phyloP scores from a whole-genome alignment of 2,888 invertebrate species.

The Trimorus sp. region DNA sequence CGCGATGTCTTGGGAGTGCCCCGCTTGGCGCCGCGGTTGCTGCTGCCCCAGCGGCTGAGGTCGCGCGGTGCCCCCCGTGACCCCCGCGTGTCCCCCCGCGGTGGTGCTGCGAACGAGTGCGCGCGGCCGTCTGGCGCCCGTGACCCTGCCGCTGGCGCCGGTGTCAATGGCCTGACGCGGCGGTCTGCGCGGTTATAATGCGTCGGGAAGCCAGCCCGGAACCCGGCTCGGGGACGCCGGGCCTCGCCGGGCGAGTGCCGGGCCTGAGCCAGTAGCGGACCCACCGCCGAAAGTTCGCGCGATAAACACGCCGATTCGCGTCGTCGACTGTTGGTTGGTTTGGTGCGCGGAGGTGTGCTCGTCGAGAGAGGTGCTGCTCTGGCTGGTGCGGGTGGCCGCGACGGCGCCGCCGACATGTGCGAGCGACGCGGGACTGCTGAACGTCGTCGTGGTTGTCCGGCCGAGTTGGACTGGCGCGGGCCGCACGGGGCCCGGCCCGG shows the following conservation, averaged over 20 bases:
- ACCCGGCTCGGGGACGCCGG: conserved; percentile 36
- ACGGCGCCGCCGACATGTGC: conserved; percentile 68
- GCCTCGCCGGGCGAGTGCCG: conserved; percentile 28
- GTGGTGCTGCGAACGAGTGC: conserved; percentile 1
- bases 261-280: conserved; percentile 43
- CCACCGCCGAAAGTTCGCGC: conserved; percentile 12
- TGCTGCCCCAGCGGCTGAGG: not conserved
- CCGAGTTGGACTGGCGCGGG: conserved; percentile 72
- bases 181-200: conserved; percentile 26
- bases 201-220: conserved; percentile 25
- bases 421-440: conserved; percentile 74
- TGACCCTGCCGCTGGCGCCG: conserved; percentile 33
- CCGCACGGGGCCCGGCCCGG: conserved; percentile 72
- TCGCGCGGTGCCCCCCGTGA: not conserved
- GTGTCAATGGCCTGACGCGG: conserved; percentile 49
- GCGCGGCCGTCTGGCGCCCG: conserved; percentile 29
- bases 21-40: conserved; percentile 51
- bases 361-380: not conserved
- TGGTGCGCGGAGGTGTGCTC: not conserved
- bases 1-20: conserved; percentile 80
- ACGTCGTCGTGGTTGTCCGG: conserved; percentile 68
- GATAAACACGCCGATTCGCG: conserved; percentile 35
- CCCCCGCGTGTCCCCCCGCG: too few species aligned
- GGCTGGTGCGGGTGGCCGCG: conserved; percentile 45
- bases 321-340: conserved; percentile 34